These are phyloP conservation scores for Mus caroli DNA, from an alignment of 2,797 vertebrate species.

Conservation along the genomic window DNA sequence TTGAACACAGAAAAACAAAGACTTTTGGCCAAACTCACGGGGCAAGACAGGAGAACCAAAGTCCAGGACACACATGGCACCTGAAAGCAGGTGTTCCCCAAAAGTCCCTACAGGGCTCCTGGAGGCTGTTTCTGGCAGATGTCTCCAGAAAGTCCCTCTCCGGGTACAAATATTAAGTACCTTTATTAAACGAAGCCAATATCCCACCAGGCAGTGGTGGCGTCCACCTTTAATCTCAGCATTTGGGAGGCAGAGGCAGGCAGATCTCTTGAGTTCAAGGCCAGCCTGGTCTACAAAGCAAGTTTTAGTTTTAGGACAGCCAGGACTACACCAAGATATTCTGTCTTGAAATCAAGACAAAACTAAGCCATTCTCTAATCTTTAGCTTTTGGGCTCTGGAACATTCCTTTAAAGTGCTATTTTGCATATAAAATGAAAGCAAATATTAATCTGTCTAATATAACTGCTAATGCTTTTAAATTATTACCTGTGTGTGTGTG, in stretches of 20 bases:
- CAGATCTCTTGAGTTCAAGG: not conserved
- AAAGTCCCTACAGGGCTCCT: not conserved
- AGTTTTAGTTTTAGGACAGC: not conserved
- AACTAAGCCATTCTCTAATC: not conserved
- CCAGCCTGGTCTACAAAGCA: not conserved
- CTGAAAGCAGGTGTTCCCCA: no score
- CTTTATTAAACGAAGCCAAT: conserved; percentile 2
- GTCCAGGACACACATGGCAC: not conserved
- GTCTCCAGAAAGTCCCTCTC: conserved; percentile 1
- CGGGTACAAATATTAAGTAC: not conserved
- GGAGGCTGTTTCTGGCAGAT: not conserved
- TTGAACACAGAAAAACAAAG: not conserved
- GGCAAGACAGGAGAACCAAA: not conserved
- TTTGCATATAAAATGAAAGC: conserved; percentile 36
- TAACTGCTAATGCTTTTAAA: not conserved
- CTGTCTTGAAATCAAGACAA: not conserved
- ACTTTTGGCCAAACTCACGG: not conserved
- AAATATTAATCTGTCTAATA: not conserved
- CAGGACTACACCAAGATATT: not conserved
- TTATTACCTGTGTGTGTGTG: not conserved
- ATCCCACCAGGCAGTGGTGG: no score
- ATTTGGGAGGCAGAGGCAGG: not conserved
- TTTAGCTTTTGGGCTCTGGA: conserved; percentile 21
- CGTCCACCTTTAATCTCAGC: not conserved
- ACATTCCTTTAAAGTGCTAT: conserved; percentile 37